Evolutionary conservation across 2,888 invertebrate genomes (phyloP).

Genomic region (Rugalucina vietnamica): DNA sequence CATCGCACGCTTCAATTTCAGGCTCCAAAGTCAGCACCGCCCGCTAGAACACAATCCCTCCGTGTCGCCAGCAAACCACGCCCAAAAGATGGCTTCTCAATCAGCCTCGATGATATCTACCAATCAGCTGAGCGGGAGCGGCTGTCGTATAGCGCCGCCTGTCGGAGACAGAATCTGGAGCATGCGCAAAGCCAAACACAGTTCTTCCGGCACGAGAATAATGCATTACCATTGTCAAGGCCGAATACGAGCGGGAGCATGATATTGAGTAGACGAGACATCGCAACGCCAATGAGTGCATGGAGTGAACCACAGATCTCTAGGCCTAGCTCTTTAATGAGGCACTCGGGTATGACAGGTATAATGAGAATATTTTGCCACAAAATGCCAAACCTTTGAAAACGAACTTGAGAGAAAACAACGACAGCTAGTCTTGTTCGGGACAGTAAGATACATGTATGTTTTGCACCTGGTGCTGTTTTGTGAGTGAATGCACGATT

Average conservation of each 20-base stretch:
- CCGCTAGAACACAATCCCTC: constrained; percentile 37
- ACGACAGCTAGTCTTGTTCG: too few species aligned
- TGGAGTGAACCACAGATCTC: constrained; percentile 68
- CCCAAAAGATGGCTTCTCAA: constrained; percentile 5
- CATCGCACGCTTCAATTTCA: constrained; percentile 40
- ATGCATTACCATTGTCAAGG: constrained; percentile 33
- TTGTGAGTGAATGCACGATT: too few species aligned
- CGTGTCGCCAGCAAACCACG: constrained; percentile 17
- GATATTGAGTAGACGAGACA: constrained; percentile 52
- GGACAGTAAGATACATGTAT: too few species aligned
- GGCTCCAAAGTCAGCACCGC: constrained; percentile 61
- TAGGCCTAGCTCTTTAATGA: constrained; percentile 54
- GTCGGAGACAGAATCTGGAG: constrained; percentile 64
- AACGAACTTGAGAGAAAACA: too few species aligned
- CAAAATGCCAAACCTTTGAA: too few species aligned
- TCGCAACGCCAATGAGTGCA: constrained; percentile 63
- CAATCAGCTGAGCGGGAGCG: constrained; percentile 66
- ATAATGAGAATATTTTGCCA: too few species aligned
- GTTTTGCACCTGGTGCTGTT: too few species aligned
- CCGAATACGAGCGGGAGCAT: constrained; percentile 68
- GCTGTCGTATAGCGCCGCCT: constrained; percentile 58
- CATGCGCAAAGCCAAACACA: constrained; percentile 64
- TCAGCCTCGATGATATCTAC: constrained; percentile 69
- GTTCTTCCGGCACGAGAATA: constrained; percentile 53
- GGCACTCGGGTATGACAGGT: constrained; percentile 29